Evolutionary conservation across 2,113 vertebrate genomes (phyloP).

Genomic region (Melospiza melodia): DNA sequence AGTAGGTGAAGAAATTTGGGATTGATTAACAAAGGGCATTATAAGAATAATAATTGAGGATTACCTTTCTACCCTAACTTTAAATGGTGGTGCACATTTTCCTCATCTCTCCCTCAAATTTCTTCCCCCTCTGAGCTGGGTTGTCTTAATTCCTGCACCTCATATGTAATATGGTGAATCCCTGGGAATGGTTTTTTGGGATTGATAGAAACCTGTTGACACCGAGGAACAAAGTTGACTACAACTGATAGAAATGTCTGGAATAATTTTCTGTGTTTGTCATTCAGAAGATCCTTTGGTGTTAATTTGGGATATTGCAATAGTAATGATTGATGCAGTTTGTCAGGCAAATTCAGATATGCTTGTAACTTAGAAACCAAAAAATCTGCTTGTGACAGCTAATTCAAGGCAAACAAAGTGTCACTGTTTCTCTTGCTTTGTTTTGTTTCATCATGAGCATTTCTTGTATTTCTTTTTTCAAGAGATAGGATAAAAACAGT

Average conservation of each 20-base stretch:
- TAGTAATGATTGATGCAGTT: neutral
- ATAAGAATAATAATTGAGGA: neutral
- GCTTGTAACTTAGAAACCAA: neutral
- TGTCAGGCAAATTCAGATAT: neutral
- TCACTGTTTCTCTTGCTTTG: neutral
- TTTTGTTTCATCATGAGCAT: neutral
- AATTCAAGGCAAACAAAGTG: neutral
- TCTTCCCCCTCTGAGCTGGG: neutral
- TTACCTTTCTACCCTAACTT: neutral
- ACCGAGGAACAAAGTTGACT: neutral
- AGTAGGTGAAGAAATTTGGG: neutral
- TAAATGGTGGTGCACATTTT: neutral
- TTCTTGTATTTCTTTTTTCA: neutral
- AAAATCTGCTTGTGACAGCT: neutral
- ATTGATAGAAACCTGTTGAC: neutral
- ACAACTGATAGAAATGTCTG: neutral
- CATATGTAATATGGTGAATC: neutral
- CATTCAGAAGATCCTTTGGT: neutral
- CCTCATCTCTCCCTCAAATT: neutral
- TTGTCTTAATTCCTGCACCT: neutral
- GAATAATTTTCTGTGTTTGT: neutral
- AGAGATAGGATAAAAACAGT: neutral
- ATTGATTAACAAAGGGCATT: neutral
- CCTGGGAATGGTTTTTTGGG: neutral
- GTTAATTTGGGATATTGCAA: neutral